phyloP scores from a whole-genome alignment of 2,797 vertebrate genomes.

The Cryptoprocta ferox region DNA sequence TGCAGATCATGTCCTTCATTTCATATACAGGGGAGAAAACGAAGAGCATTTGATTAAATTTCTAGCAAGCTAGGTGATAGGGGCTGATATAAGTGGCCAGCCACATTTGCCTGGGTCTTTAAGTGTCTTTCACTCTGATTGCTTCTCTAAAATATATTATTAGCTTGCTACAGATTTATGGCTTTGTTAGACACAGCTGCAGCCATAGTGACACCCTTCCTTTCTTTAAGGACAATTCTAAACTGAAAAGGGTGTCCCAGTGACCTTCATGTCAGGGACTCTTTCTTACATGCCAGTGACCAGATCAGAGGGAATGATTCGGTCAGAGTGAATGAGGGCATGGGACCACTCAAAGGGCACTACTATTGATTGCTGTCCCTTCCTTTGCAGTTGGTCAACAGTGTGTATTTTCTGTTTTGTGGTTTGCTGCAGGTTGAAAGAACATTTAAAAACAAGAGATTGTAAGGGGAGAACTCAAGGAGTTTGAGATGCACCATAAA shows the following conservation, averaged over 20 bases:
- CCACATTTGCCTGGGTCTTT: background rate
- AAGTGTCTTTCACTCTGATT: background rate
- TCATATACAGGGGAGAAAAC: background rate
- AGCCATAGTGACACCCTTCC: background rate
- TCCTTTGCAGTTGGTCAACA: background rate
- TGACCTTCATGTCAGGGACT: accelerated
- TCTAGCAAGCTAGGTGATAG: background rate
- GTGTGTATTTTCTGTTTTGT: background rate
- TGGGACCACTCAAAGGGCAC: background rate
- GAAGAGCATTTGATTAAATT: background rate
- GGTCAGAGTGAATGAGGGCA: background rate
- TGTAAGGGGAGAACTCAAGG: background rate
- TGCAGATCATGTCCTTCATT: background rate
- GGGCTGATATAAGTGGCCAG: background rate
- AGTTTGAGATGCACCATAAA: background rate
- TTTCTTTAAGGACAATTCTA: background rate
- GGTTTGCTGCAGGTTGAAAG: background rate
- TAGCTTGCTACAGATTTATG: background rate
- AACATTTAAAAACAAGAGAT: background rate
- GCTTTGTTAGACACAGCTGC: background rate
- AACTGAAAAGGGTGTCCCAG: background rate
- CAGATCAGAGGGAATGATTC: background rate
- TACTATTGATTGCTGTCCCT: background rate
- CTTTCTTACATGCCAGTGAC: background rate
- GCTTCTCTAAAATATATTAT: background rate